Percentiles rank a stretch among this genome's conserved stretches.
These are phyloP conservation scores for Irena cyanogastra DNA, from an alignment of 2,113 vertebrate genomes.

Conservation along the genomic window DNA sequence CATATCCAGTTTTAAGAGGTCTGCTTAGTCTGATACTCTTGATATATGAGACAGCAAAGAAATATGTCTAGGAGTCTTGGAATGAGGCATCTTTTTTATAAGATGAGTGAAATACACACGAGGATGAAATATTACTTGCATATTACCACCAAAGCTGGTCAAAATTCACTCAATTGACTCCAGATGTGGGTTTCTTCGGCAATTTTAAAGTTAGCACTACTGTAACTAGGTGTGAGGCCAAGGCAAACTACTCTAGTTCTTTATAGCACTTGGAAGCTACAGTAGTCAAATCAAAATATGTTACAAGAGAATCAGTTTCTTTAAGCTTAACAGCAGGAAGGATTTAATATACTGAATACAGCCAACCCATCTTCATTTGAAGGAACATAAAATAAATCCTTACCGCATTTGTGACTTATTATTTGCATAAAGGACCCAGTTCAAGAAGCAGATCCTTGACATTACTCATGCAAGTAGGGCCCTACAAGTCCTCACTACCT, in stretches of 20 bases:
- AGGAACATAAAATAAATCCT: constrained; percentile 40
- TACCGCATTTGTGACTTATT: constrained; percentile 52
- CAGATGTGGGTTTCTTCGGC: constrained; percentile 68
- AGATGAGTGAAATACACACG: constrained; percentile 68
- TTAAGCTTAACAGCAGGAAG: constrained; percentile 69
- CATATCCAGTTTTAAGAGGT: constrained; percentile 58
- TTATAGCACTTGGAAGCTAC: constrained; percentile 69
- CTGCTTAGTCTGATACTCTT: constrained; percentile 67
- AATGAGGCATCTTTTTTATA: constrained; percentile 68
- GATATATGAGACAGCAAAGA: constrained; percentile 70
- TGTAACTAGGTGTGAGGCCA: constrained; percentile 74
- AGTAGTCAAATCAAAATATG: constrained; percentile 64
- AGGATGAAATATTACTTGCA: constrained; percentile 69
- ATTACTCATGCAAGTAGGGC: background rate
- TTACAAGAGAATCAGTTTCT: constrained; percentile 66
- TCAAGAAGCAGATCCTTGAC: background rate
- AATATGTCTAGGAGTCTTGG: constrained; percentile 66
- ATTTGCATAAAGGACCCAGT: constrained; percentile 1
- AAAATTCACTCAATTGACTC: constrained; percentile 67
- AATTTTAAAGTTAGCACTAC: constrained; percentile 70
- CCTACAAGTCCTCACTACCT: background rate
- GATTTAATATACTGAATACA: constrained; percentile 65
- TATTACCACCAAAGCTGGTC: constrained; percentile 68
- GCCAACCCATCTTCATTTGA: constrained; percentile 59
- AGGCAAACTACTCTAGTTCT: constrained; percentile 65